phyloP scores from a whole-genome alignment of 1,140 invertebrate species.

The Drosophila teissieri region DNA sequence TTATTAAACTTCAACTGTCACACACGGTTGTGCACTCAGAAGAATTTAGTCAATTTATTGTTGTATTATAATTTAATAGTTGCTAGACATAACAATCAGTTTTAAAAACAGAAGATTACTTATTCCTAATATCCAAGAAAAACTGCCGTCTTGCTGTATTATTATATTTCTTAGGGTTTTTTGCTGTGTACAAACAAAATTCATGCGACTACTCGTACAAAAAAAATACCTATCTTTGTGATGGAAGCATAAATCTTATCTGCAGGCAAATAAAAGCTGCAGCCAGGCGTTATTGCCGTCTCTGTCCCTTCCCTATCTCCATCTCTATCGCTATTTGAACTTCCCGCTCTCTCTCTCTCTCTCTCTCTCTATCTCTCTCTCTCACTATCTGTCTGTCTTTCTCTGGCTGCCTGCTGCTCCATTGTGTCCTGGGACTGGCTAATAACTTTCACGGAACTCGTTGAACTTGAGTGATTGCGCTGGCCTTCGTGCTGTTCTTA shows the following conservation, averaged over 20 bases:
- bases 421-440: constrained; percentile 16
- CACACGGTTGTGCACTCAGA: constrained; percentile 12
- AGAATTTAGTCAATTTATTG: background rate
- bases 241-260: constrained; percentile 49
- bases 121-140: no score
- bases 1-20: constrained; percentile 62
- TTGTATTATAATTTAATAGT: no score
- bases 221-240: constrained; percentile 21
- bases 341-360: background rate
- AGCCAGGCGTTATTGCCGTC: constrained; percentile 19
- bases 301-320: background rate
- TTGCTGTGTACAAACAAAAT: background rate
- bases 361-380: background rate
- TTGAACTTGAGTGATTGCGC: constrained; percentile 69
- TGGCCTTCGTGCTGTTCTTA: constrained; percentile 1
- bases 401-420: background rate
- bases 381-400: background rate
- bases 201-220: constrained; percentile 1
- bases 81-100: no score
- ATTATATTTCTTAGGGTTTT: background rate
- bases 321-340: background rate
- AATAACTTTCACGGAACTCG: constrained; percentile 56
- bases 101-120: no score
- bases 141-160: no score
- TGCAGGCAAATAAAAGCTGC: constrained; percentile 52